Evolutionary conservation across 2,888 invertebrate genomes (phyloP).

Genomic region (Nemotelus pantherinus): DNA sequence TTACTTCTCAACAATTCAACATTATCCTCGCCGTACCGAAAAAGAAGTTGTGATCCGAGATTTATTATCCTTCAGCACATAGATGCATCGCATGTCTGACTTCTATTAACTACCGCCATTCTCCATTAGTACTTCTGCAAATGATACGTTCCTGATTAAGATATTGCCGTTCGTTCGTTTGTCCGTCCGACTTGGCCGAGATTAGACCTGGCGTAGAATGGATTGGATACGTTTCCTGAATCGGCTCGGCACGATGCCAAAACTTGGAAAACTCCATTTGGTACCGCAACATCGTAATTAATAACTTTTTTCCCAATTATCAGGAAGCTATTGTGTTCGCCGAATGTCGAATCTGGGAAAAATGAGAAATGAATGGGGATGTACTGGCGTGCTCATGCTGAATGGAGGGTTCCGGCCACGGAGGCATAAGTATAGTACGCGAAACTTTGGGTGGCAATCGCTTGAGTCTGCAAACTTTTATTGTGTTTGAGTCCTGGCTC

Average conservation of each 20-base stretch:
- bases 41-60: not conserved
- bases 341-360: not conserved
- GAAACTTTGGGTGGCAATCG: constrained; percentile 15
- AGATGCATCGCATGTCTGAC: constrained; percentile 29
- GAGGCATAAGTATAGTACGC: not conserved
- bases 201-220: constrained; percentile 2
- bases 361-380: constrained; percentile 16
- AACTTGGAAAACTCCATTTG: constrained; percentile 29
- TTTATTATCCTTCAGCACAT: constrained; percentile 20
- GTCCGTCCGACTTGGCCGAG: constrained; percentile 5
- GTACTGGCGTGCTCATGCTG: not conserved
- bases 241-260: constrained; percentile 22
- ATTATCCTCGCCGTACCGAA: too few species aligned
- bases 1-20: too few species aligned
- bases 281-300: constrained; percentile 38
- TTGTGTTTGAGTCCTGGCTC: not conserved
- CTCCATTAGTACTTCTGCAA: constrained; percentile 31
- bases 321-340: constrained; percentile 29
- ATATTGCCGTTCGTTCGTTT: not conserved
- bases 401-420: not conserved
- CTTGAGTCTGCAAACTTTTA: constrained; percentile 28
- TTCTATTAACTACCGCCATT: constrained; percentile 18
- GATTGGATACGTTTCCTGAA: too few species aligned
- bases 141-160: constrained; percentile 43
- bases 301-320: constrained; percentile 42